Evolutionary conservation across 2,888 invertebrate species (phyloP).

Genomic region (Hydropsyche betteni): DNA sequence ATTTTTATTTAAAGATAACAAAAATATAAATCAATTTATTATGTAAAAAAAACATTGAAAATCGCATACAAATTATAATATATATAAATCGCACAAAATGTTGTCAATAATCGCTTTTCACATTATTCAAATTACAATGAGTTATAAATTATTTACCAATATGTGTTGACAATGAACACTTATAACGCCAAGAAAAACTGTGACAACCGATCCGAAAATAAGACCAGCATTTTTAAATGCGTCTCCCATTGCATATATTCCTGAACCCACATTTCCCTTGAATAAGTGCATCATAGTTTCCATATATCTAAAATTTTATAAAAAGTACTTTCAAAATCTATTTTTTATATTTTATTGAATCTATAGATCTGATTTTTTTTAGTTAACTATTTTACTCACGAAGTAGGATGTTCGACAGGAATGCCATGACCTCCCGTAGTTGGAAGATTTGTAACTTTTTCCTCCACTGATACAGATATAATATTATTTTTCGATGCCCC

Average conservation of each 20-base stretch:
- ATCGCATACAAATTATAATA: too few relatives aligned
- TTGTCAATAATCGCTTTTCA: neutral
- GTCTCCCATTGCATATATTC: slow-evolving; percentile 94
- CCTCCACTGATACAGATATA: too few relatives aligned
- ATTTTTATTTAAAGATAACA: neutral
- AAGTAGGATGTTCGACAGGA: slow-evolving; percentile 70
- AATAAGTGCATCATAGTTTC: slow-evolving; percentile 92
- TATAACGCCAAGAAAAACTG: slow-evolving; percentile 82
- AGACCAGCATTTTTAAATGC: slow-evolving; percentile 94
- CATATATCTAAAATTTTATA: slow-evolving; percentile 70
- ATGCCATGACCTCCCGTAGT: slow-evolving; percentile 60
- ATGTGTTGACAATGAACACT: slow-evolving; percentile 94
- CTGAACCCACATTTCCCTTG: slow-evolving; percentile 96
- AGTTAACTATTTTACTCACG: slow-evolving; percentile 63
- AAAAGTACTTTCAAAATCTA: neutral
- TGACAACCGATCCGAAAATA: slow-evolving; percentile 79
- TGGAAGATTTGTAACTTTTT: neutral
- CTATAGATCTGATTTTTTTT: neutral
- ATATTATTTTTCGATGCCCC: too few relatives aligned
- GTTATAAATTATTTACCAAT: slow-evolving; percentile 69
- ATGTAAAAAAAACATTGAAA: too few relatives aligned
- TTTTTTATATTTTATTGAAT: too few relatives aligned
- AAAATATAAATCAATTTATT: slow-evolving; percentile 18
- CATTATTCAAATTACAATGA: neutral
- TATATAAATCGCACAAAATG: slow-evolving; percentile 12